Evolutionary conservation across 2,797 vertebrate genomes (phyloP), one percentile per base, ranked within the genome.

Genomic region (Anguilla anguilla): DNA sequence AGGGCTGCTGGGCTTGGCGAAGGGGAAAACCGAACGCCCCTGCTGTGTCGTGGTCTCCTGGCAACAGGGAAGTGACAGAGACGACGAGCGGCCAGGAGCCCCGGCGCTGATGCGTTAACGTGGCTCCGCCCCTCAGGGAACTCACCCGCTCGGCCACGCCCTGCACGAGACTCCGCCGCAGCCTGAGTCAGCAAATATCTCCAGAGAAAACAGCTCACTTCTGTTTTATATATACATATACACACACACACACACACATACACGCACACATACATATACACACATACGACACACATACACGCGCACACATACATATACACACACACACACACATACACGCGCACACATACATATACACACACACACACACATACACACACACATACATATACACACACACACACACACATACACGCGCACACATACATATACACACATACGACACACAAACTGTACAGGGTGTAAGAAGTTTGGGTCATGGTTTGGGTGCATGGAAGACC

Each of bases 21-120:
- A 10, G 7, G 51, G 51, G 9, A n/a, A 5, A 17, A 49, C n/a
- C 46, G n/a, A 31, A 10, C 61, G 7, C n/a, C n/a, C 19, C 64
- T 31, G 6, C 39, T 28, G 82, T 57, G 82, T 74, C 17, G n/a
- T 7, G 49, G 49, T 79, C 51, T 82, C 81, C 43, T 72, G 69
- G 87, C 67, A 10, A 85, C 57, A 17, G 35, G 3, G 15, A 43
- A 59, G 74, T 88, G 84, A 86, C 84, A 69, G 86, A 85, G 31
- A 72, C 85, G 39, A 72, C 81, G 84, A 85, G 15, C 35, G 35
- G 39, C 64, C 51, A 15, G 49, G n/a, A 88, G 88, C 55, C 55
- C 74, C 69, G 22, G 55, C 55, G 49, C 88, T 89, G 89, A 90
- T 91, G 89, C 51, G 17, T 79, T 86, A 87, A 87, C 85, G 85